phyloP scores from a whole-genome alignment of 1,140 invertebrate species.

The Bombus soroeensis region DNA sequence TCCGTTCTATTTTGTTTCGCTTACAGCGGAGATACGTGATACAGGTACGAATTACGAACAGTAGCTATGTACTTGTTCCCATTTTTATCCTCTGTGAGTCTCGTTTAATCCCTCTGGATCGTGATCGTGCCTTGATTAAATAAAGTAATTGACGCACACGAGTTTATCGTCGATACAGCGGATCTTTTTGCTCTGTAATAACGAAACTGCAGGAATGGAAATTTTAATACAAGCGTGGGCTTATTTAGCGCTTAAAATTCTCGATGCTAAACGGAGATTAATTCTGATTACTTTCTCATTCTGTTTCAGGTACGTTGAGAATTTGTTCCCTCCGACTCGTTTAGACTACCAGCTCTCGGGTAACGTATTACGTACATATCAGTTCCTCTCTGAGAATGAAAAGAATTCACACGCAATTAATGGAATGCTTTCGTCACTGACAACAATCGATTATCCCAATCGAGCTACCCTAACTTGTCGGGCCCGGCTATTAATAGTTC shows the following conservation, averaged over 20 bases:
- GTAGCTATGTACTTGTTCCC: neutral
- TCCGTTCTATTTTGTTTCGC: neutral
- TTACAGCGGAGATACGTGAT: neutral
- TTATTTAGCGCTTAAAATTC: neutral
- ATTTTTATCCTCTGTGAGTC: neutral
- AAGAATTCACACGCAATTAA: neutral
- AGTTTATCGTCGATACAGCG: neutral
- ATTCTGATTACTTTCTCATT: neutral
- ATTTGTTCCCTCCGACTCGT: neutral
- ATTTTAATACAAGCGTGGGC: neutral
- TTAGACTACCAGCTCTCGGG: neutral
- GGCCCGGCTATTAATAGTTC: constrained; percentile 67
- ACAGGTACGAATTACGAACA: constrained; percentile 4
- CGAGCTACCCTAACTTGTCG: constrained; percentile 52
- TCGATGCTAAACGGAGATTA: neutral
- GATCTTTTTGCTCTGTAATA: neutral
- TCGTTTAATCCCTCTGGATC: neutral
- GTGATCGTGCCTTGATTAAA: constrained; percentile 35
- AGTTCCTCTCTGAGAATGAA: neutral
- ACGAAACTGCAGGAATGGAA: neutral
- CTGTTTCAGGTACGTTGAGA: constrained; percentile 54
- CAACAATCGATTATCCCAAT: constrained; percentile 49
- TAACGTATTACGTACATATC: constrained; percentile 13
- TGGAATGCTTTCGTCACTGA: neutral
- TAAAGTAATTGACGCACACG: neutral